Evolutionary conservation across 1,140 invertebrate species (phyloP).

Genomic region (Ruditapes philippinarum): DNA sequence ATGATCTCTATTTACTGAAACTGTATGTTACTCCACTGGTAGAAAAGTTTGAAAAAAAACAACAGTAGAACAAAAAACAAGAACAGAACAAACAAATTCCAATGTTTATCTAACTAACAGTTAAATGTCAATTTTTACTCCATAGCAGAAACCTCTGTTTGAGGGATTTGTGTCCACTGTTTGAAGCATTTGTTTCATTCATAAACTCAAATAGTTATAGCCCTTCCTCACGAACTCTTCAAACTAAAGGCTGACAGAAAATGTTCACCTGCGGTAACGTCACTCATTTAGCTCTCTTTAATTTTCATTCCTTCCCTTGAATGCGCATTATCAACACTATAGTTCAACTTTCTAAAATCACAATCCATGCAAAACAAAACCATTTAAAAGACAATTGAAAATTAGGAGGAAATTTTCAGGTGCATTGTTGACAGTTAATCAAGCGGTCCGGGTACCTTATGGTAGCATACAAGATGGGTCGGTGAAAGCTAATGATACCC

Average conservation of each 20-base stretch:
- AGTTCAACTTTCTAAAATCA: slow-evolving; percentile 39
- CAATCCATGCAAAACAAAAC: slow-evolving; percentile 44
- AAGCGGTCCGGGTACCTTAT: slow-evolving; percentile 13
- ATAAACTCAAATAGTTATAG: not conserved
- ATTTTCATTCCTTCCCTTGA: slow-evolving; percentile 62
- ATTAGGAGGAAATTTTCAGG: slow-evolving; percentile 31
- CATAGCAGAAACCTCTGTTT: too few relatives aligned
- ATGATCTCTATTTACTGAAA: too few relatives aligned
- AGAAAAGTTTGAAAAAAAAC: too few relatives aligned
- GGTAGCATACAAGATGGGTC: not conserved
- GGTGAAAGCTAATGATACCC: slow-evolving; percentile 51
- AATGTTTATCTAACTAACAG: too few relatives aligned
- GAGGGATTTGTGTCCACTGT: too few relatives aligned
- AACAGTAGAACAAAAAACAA: too few relatives aligned
- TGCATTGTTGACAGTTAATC: slow-evolving; percentile 52
- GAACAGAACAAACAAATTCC: too few relatives aligned
- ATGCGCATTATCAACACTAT: not conserved
- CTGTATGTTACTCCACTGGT: too few relatives aligned
- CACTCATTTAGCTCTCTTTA: slow-evolving; percentile 59
- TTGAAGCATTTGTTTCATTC: too few relatives aligned
- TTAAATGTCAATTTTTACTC: too few relatives aligned
- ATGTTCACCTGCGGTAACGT: slow-evolving; percentile 49
- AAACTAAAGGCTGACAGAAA: slow-evolving; percentile 5
- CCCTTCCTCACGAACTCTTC: not conserved
- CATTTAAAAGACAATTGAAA: slow-evolving; percentile 55